Base-by-base conservation (phyloP, 2,113 vertebrate species). In the Xiphophorus hellerii region DNA sequence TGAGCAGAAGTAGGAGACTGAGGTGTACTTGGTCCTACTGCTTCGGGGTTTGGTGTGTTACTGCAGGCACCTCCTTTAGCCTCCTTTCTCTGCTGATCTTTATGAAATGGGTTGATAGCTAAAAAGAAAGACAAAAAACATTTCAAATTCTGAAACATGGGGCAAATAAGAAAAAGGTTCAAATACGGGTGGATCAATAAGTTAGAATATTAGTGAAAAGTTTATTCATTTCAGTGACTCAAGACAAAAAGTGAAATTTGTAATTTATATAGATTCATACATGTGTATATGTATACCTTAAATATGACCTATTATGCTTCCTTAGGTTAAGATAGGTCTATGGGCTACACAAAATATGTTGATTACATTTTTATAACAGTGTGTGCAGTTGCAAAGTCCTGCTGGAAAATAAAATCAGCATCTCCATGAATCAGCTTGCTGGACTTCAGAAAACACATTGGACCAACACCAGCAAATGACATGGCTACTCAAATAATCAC, bases 61-160 rank as follows among this genome's bases (percentile, higher is more conserved):
- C 68, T 13, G 78, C 20, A 58, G 22, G 71, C 73, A 74, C 72
- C 77, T 76, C 74, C 84, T 63, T 72, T 75, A 12, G 76, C 78
- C 62, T 82, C 85, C 15, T 80, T 90, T 82, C 71, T 80, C 78
- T 84, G 87, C 39, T 77, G 83, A 73, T 93, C 89, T 82, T 77
- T 80, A 9, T 84, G 88, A 79, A 91, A 93, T 1, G 88, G 81
- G 70, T 77, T 85, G 90, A 58, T 80, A 3, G 88, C 93, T 94
- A 89, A 51, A 63, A 64, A 66, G 62, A n/a, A 79, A 66, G 69
- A 65, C 10, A 82, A 81, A 66, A 35, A 10, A 42, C 3, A 68
- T 51, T 72, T 73, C n/a, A 85, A 51, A 77, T 78, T 84, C 77
- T 74, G 30, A 51, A 68, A 75, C 17, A 73, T 29, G 6, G 61